Base-by-base conservation (phyloP, 2,888 invertebrate species). In the Sinelater perroti region DNA sequence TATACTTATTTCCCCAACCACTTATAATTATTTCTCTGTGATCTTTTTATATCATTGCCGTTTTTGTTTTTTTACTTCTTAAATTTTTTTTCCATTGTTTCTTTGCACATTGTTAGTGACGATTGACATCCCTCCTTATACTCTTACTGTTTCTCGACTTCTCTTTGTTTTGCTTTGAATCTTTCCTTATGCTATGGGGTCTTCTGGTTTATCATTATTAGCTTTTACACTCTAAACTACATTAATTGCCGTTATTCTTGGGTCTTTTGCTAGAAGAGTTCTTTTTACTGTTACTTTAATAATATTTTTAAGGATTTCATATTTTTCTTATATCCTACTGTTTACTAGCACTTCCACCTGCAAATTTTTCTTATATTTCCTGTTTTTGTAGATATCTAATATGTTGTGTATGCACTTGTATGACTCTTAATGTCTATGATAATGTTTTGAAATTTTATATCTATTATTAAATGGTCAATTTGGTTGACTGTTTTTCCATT, bases 261-360 rank as follows among this genome's bases (percentile, higher is more conserved):
- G 24, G 24, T 5, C 7, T 7, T 24, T 24, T 24, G 5, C 24
- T 24, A 5, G 7, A n/a, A n/a, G n/a, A n/a, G n/a, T n/a, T n/a
- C n/a, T n/a, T n/a, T 31, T 3, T n/a, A 31, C 7, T 31, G 33
- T 31, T 31, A 5, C 10, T 11, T 45, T 38, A n/a, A 51, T 45
- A 52, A 13, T 35, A 46, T 45, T 33, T 40, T 14, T 53, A 13
- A 14, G 7, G 4, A 11, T 11, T 7, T 18, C 31, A 10, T 6
- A 14, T 13, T 8, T 52, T 42, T 45, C n/a, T 18, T 18, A 38
- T 49, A 54, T 58, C 35, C 26, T 4, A 5, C n/a, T 42, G 10
- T 3, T 30, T 49, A 36, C 11, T 49, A 6, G 7, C 7, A 7
- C 7, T 7, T 24, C 24, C 7, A 24, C 24, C 24, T 24, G 24